Evolutionary conservation across 2,888 invertebrate genomes (phyloP).

Genomic region (Danaus chrysippus): DNA sequence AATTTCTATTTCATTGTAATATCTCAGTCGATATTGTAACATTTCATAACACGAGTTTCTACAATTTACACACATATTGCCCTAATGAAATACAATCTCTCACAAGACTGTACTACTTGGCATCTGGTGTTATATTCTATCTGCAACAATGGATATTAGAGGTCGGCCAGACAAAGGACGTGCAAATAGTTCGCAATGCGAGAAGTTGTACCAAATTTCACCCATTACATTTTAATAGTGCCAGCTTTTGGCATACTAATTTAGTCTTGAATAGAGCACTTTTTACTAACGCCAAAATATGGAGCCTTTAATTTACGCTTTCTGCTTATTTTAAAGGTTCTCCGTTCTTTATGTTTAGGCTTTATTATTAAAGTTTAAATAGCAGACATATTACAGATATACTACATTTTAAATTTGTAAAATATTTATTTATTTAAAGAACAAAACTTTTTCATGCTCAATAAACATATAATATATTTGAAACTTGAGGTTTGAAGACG

Average conservation of each 20-base stretch:
- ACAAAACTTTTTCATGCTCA: too few species aligned
- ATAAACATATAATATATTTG: too few species aligned
- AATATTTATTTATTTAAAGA: too few species aligned
- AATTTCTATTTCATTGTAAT: too few species aligned
- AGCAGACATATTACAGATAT: too few species aligned
- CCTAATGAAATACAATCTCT: background rate
- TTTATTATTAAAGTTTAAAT: background rate
- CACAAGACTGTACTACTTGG: slow-evolving; percentile 7
- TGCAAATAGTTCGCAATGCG: slow-evolving; percentile 16
- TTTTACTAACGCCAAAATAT: background rate
- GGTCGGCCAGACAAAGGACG: slow-evolving; percentile 18
- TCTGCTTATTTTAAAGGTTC: background rate
- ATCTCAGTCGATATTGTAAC: too few species aligned
- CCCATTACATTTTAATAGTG: slow-evolving; percentile 5
- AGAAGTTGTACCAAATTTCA: slow-evolving; percentile 3
- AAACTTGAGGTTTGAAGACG: too few species aligned
- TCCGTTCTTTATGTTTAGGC: background rate
- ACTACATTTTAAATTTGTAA: too few species aligned
- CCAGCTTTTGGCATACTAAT: slow-evolving; percentile 7
- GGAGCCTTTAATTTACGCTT: background rate
- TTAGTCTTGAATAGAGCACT: background rate
- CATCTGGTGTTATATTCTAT: slow-evolving; percentile 11
- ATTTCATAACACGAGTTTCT: too few species aligned
- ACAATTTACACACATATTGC: background rate
- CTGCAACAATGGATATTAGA: slow-evolving; percentile 16